phyloP scores from a whole-genome alignment of 35 echinoderm and acorn worm genomes.

The Ptychodera flava region DNA sequence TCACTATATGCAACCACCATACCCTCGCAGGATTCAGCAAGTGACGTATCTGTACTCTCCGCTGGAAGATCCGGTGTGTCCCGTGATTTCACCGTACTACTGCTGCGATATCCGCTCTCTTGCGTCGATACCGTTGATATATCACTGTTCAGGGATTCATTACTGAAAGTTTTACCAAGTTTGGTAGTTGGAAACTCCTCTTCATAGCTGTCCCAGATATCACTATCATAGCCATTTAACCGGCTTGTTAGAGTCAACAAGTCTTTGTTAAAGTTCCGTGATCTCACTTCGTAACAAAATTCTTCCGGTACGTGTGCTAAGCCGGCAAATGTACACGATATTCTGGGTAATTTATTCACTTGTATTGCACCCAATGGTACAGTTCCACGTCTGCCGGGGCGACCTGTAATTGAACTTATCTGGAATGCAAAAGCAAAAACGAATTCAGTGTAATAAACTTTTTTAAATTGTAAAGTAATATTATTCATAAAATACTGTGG shows the following conservation, averaged over 20 bases:
- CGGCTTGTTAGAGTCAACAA: slow-evolving; percentile 46
- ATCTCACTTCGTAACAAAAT: background rate
- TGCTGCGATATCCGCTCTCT: background rate
- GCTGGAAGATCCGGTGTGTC: background rate
- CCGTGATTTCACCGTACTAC: background rate
- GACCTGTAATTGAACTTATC: slow-evolving; percentile 53
- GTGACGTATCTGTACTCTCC: background rate
- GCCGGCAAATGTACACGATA: background rate
- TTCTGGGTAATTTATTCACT: slow-evolving; percentile 64
- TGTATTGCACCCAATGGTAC: slow-evolving; percentile 92
- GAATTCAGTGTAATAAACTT: too few relatives aligned
- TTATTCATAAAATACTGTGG: too few relatives aligned
- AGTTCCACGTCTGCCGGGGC: slow-evolving; percentile 53
- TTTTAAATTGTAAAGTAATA: too few relatives aligned
- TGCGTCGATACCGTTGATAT: background rate
- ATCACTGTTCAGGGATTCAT: background rate
- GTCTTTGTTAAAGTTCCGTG: slow-evolving; percentile 20
- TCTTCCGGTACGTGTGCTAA: background rate
- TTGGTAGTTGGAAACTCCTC: background rate
- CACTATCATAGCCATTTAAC: slow-evolving; percentile 15
- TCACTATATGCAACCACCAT: background rate
- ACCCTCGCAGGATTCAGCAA: background rate
- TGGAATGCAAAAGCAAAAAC: slow-evolving; percentile 15
- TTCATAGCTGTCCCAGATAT: background rate
- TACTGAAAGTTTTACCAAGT: slow-evolving; percentile 1